Percentiles rank a stretch among this genome's conserved stretches.
phyloP scores from a whole-genome alignment of 2,888 invertebrate genomes.

The Tetranychus piercei region DNA sequence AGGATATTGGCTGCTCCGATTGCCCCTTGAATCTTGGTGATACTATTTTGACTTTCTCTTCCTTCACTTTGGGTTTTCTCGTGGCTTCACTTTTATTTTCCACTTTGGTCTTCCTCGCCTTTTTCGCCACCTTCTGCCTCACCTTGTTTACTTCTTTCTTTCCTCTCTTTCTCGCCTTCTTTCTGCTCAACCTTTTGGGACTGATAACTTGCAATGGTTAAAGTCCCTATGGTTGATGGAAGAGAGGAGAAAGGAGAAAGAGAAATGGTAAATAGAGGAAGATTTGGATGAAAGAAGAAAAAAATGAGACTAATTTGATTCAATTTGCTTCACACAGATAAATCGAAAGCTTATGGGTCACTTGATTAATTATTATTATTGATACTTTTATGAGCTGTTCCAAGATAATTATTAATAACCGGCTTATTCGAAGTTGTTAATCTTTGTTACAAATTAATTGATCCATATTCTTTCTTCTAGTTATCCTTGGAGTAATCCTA shows the following conservation, averaged over 20 bases:
- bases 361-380: too few relatives aligned
- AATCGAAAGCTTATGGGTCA: too few relatives aligned
- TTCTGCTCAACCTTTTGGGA: neutral
- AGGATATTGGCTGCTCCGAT: constrained; percentile 15
- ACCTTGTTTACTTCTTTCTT: neutral
- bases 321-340: too few relatives aligned
- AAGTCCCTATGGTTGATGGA: constrained; percentile 1
- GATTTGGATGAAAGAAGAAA: neutral
- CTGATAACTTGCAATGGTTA: neutral
- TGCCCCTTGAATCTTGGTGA: constrained; percentile 10
- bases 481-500: too few relatives aligned
- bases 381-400: too few relatives aligned
- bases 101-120: neutral
- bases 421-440: too few relatives aligned
- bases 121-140: neutral
- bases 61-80: neutral
- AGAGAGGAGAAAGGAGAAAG: neutral
- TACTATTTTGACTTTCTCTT: neutral
- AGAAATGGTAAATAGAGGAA: neutral
- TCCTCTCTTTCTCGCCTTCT: neutral
- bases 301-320: neutral
- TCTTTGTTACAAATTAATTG: too few relatives aligned
- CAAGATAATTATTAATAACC: too few relatives aligned
- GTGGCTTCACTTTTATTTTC: neutral
- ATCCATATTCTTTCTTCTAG: too few relatives aligned